Conservation (phyloP, 1,140 invertebrate species). For the Sarcophaga bullata region DNA sequence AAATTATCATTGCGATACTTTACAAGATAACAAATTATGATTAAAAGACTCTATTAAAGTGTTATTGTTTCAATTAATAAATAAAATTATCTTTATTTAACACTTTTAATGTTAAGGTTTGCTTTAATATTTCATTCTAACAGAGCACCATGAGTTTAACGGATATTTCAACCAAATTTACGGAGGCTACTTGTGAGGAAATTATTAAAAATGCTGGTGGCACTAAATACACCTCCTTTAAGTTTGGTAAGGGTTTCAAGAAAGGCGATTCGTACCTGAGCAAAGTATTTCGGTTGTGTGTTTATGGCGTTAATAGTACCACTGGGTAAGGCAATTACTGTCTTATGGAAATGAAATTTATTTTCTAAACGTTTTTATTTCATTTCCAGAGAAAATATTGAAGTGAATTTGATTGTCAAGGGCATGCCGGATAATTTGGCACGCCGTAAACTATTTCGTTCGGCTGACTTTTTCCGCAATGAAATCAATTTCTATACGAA, state of each 20-base stretch:
- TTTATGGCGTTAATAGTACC: conserved; percentile 66
- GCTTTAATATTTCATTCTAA: background rate
- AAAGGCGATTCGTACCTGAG: conserved; percentile 77
- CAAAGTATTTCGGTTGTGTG: conserved; percentile 69
- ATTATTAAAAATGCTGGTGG: conserved; percentile 64
- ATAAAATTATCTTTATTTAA: background rate
- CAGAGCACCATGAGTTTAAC: conserved; percentile 42
- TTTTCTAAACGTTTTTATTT: background rate
- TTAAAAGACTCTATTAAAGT: background rate
- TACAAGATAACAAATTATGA: background rate
- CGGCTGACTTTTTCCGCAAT: conserved; percentile 75
- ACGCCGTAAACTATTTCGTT: conserved; percentile 72
- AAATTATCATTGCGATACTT: background rate
- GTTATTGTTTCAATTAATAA: background rate
- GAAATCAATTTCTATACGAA: conserved; percentile 75
- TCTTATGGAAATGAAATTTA: background rate
- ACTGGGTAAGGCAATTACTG: conserved; percentile 47
- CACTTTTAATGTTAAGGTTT: background rate
- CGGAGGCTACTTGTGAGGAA: conserved; percentile 64
- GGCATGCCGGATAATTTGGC: conserved; percentile 72
- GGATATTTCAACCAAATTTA: conserved; percentile 66
- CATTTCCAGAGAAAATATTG: conserved; percentile 42
- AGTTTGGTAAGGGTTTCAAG: conserved; percentile 67
- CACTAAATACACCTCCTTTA: conserved; percentile 65
- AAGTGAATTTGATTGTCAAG: conserved; percentile 70